Base-by-base conservation (phyloP, 64 coral and sea anemone genomes). In the Porites australiensis region DNA sequence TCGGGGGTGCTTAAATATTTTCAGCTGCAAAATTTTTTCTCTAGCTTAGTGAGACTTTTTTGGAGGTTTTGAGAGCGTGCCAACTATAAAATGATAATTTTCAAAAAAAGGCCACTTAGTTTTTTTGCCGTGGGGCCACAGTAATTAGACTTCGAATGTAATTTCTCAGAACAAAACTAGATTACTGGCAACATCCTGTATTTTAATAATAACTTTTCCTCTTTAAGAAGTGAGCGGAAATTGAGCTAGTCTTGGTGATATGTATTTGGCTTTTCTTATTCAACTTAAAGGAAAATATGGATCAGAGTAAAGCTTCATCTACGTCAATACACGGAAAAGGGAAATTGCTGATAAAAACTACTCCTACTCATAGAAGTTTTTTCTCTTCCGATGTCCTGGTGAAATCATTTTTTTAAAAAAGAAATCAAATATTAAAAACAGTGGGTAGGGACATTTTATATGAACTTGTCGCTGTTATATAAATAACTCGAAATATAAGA, bases 141-240 rank as follows among this genome's bases (percentile, higher is more conserved):
- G 74, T 93, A 96, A 96, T 96, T 96, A 96, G 90, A 96, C 79
- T 27, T 53, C 52, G 90, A 96, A 84, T 92, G 83, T 89, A 92
- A 92, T 92, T 96, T 88, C 79, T 69, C 21, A 82, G 94, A 96
- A 88, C 83, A 96, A 83, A 96, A 96, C 90, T 85, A 96, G 85
- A 96, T 96, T 96, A 96, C 90, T 88, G 23, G 65, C 79, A 83
- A 93, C 94, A 92, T 96, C 94, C 94, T 96, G 94, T 93, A 77
- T 96, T 91, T 96, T 87, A 88, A 92, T 96, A 96, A 96, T 92
- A 92, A 71, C 82, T 80, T 89, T 80, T 82, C 73, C 72, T 90
- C 75, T 77, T 75, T 58, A 96, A 70, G 91, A 96, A 82, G 21
- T 27, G 67, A 92, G 77, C 90, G 94, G 94, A 96, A 96, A 92